A percentile compares a stretch with the other conserved stretches of the same genome.
These are phyloP conservation scores for Syngnathus scovelli DNA, from an alignment of 2,113 vertebrate genomes.

Conservation along the genomic window DNA sequence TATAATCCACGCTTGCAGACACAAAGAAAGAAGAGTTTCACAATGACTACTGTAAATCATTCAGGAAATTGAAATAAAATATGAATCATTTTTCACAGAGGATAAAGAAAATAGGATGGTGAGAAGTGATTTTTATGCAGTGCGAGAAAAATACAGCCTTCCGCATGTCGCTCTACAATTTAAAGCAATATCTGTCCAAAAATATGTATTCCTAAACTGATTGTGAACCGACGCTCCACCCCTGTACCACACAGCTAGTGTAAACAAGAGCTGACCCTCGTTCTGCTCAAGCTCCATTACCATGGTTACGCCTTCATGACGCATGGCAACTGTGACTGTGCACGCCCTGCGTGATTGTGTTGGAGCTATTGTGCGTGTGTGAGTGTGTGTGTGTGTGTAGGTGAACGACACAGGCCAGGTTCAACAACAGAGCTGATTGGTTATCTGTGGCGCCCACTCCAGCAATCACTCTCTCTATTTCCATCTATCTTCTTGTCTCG, in stretches of 20 bases:
- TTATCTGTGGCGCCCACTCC: conserved; percentile 35
- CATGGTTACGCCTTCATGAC: conserved; percentile 47
- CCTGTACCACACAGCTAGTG: not conserved
- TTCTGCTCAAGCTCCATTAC: conserved; percentile 49
- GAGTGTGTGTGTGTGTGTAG: conserved; percentile 23
- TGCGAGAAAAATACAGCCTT: not conserved
- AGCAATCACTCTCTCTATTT: conserved; percentile 9
- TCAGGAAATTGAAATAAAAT: no score
- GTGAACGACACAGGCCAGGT: conserved; percentile 39
- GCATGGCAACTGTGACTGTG: conserved; percentile 19
- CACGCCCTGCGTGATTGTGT: conserved; percentile 36
- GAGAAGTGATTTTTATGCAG: no score
- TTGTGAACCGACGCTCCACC: not conserved
- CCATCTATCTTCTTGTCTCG: not conserved
- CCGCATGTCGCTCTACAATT: not conserved
- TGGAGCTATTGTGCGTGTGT: conserved; percentile 28
- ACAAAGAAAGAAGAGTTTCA: no score
- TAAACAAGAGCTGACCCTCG: conserved; percentile 25
- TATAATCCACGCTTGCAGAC: no score
- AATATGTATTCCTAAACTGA: not conserved
- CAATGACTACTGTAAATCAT: no score
- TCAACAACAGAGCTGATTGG: conserved; percentile 48
- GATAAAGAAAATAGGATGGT: no score
- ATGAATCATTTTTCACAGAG: no score
- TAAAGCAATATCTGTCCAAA: not conserved